Evolutionary conservation across 2,113 vertebrate species (phyloP).

Genomic region (Anser cygnoides): DNA sequence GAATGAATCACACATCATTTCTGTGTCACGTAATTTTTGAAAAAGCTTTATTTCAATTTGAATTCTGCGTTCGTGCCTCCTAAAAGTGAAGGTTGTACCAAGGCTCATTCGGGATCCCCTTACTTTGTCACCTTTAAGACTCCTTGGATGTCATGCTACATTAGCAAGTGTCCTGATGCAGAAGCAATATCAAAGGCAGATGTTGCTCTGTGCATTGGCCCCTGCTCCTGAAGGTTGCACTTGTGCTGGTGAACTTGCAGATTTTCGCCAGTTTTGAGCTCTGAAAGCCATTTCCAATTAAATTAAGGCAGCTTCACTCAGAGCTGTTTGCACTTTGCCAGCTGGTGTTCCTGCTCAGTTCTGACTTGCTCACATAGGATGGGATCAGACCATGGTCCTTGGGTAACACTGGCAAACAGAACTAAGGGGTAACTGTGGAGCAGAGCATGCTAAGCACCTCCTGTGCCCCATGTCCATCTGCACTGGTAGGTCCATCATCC

Average conservation of each 20-base stretch:
- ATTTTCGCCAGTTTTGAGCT: not conserved
- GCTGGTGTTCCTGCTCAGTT: not conserved
- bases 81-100: not conserved
- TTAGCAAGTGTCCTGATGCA: not conserved
- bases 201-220: rapidly evolving
- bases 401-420: not conserved
- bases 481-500: not conserved
- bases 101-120: not conserved
- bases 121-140: not conserved
- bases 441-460: not conserved
- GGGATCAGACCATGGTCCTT: not conserved
- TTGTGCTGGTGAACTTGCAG: not conserved
- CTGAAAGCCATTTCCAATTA: not conserved
- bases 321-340: not conserved
- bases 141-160: not conserved
- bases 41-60: slow-evolving; percentile 4
- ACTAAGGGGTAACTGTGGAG: not conserved
- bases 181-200: not conserved
- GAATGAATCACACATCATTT: not conserved
- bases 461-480: not conserved
- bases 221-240: not conserved
- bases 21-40: not conserved
- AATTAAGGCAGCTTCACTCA: not conserved
- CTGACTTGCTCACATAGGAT: not conserved
- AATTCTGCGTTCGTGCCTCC: not conserved